Percentiles rank a stretch among this genome's conserved stretches.
Conservation (phyloP, 37 sponge, comb jelly and placozoan species). For the Oopsacas minuta region DNA sequence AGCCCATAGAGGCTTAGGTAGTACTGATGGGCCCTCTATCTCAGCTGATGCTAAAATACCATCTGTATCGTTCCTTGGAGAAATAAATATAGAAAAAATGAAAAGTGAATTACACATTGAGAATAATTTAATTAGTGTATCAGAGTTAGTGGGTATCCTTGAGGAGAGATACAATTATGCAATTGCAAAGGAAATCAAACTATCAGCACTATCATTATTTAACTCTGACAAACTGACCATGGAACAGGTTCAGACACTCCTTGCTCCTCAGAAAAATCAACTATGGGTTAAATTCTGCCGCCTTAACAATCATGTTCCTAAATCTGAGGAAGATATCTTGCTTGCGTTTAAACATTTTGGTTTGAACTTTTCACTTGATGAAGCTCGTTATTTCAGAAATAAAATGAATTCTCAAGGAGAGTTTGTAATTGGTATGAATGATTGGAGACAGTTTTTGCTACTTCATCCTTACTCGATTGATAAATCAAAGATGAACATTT, state of each 20-base stretch:
- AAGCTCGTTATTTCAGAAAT: background rate
- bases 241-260: background rate
- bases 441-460: constrained; percentile 79
- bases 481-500: constrained; percentile 38
- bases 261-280: constrained; percentile 12
- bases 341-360: background rate
- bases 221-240: background rate
- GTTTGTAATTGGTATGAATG: constrained; percentile 68
- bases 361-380: background rate
- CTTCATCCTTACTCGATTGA: constrained; percentile 64
- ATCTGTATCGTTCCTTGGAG: constrained; percentile 4
- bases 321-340: constrained; percentile 14
- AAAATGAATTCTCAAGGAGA: constrained; percentile 84
- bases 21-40: background rate
- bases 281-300: constrained; percentile 10
- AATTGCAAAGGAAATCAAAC: background rate
- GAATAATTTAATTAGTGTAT: background rate
- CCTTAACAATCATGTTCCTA: background rate
- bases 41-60: background rate
- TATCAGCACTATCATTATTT: background rate
- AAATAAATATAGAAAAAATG: background rate
- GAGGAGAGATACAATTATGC: background rate
- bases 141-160: background rate
- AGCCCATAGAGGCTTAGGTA: background rate
- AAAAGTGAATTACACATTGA: background rate